Base-by-base conservation (phyloP, 2,797 vertebrate genomes). In the Lithobates pipiens region DNA sequence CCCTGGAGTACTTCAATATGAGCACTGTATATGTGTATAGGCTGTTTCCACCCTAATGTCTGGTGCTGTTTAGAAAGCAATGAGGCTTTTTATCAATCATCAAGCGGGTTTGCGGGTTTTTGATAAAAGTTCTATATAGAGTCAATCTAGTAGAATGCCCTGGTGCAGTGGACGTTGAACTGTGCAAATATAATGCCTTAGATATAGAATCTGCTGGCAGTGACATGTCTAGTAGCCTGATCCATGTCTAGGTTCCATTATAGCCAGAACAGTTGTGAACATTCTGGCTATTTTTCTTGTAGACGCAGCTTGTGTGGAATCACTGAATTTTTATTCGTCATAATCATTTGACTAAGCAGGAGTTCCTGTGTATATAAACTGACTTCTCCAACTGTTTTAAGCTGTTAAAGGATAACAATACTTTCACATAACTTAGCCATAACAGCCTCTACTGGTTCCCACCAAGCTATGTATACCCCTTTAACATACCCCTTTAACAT, bases 11-110 rank as follows among this genome's bases (percentile, higher is more conserved):
- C 50, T 54, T 5, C 4, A 3, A 54, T 54, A 54, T 54, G 50
- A 21, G 50, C 50, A 54, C 50, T 1, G 4, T 54, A 15, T 54
- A 54, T 54, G 6, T 54, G 15, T 54, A 54, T 54, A 16, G 67
- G 54, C 75, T 39, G 34, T 39, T 39, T 39, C 8, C 39, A 39
- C 39, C 67, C 82, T 69, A 67, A 77, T 71, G 46, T 34, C 46
- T 84, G 74, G 82, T 84, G 76, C 76, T 84, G 67, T 71, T 44
- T 57, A 23, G 34, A 65, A 71, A 77, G 27, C 82, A 77, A 77
- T 84, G 82, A 57, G 10, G 25, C 36, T 82, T 82, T 82, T 82
- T 74, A 46, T 25, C 68, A 61, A 72, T 81, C 71, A 72, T 61
- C 32, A 46, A 29, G 80, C 6, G 5, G 80, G 61, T 72, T 73